phyloP scores from a whole-genome alignment of 2,113 vertebrate species.

The Pao palembangensis region DNA sequence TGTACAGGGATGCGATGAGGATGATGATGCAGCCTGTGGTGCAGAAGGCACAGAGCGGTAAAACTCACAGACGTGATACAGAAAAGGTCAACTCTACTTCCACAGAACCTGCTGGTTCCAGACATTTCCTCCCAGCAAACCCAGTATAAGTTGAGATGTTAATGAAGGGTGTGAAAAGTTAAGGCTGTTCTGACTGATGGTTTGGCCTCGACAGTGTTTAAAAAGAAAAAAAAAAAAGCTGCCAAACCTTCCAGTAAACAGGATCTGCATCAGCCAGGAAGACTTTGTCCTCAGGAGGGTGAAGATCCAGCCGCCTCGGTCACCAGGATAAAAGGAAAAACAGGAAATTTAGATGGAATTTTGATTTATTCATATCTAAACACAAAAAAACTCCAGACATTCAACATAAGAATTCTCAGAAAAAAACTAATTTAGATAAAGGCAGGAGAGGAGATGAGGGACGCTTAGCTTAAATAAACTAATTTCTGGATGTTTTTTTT shows the following conservation, averaged over 20 bases:
- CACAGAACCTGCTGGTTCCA: background rate
- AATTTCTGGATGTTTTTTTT: too few relatives aligned
- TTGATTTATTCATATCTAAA: too few relatives aligned
- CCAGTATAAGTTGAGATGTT: slow-evolving; percentile 18
- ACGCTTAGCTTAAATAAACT: too few relatives aligned
- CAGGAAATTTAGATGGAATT: background rate
- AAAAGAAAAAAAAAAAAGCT: slow-evolving; percentile 9
- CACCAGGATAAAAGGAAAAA: slow-evolving; percentile 12
- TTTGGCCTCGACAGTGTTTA: too few relatives aligned
- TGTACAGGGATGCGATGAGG: slow-evolving; percentile 35
- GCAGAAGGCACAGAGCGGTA: slow-evolving; percentile 74
- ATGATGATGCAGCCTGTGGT: slow-evolving; percentile 58
- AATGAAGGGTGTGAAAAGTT: slow-evolving; percentile 50
- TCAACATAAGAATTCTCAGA: too few relatives aligned
- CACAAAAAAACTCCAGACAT: too few relatives aligned
- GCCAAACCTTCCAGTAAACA: slow-evolving; percentile 24
- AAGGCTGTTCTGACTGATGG: background rate
- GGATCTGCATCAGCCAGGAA: slow-evolving; percentile 26
- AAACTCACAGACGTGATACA: slow-evolving; percentile 47
- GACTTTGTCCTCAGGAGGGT: slow-evolving; percentile 34
- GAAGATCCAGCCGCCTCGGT: background rate
- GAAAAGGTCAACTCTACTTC: slow-evolving; percentile 6
- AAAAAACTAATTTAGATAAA: too few relatives aligned
- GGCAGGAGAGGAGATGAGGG: too few relatives aligned
- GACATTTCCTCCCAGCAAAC: too few relatives aligned